Evolutionary conservation across 2,113 vertebrate genomes (phyloP).

Genomic region (Hemiprocne comata): DNA sequence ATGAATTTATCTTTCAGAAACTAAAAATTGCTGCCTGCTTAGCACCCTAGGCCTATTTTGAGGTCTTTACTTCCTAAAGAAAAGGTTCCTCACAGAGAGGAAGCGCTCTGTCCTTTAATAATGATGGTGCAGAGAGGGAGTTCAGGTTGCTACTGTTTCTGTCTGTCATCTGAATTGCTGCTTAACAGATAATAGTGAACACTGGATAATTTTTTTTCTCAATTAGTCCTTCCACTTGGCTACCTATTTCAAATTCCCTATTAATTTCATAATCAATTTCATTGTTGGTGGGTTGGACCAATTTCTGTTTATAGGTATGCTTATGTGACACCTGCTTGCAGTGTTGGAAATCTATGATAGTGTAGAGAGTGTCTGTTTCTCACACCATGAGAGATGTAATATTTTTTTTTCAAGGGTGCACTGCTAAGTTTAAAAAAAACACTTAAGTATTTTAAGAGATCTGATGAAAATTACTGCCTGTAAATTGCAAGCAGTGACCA

Average conservation of each 20-base stretch:
- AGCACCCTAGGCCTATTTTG: background rate
- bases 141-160: background rate
- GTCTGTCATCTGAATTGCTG: background rate
- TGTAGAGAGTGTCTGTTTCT: background rate
- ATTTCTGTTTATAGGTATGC: background rate
- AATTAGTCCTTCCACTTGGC: background rate
- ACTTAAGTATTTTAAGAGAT: background rate
- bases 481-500: background rate
- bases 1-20: background rate
- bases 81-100: background rate
- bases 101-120: background rate
- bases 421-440: background rate
- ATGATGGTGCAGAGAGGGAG: background rate
- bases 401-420: background rate
- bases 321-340: background rate
- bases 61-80: background rate
- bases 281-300: accelerated
- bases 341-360: background rate
- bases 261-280: background rate
- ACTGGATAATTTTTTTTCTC: background rate
- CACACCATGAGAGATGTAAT: background rate
- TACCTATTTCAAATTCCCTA: background rate
- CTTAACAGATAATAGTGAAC: background rate
- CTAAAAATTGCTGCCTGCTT: background rate
- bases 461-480: background rate